A percentile compares a stretch with the other conserved stretches of the same genome.
Evolutionary conservation across 2,797 vertebrate genomes (phyloP).

Genomic region (Eremophila alpestris): DNA sequence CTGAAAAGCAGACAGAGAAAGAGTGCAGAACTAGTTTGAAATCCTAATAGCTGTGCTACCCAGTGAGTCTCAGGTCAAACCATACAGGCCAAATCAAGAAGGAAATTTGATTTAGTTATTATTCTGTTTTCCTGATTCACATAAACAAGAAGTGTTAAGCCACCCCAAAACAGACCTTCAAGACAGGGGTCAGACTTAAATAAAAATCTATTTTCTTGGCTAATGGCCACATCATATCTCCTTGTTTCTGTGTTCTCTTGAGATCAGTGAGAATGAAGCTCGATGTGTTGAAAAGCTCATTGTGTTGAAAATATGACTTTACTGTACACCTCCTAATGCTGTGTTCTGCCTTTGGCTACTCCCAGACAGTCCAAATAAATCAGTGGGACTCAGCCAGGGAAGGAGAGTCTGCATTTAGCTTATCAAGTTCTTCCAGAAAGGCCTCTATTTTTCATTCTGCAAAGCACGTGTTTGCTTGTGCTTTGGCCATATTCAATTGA

Average conservation of each 20-base stretch:
- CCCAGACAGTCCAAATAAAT: background rate
- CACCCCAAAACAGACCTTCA: background rate
- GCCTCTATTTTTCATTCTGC: background rate
- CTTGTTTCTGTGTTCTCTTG: background rate
- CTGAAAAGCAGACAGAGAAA: background rate
- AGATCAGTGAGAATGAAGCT: background rate
- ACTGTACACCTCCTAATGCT: background rate
- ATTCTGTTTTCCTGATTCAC: background rate
- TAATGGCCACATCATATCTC: background rate
- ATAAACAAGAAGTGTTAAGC: background rate
- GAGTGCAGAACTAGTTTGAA: background rate
- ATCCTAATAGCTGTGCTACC: background rate
- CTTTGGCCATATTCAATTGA: accelerated
- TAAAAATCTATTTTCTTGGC: background rate
- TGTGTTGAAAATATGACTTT: background rate
- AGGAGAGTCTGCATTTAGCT: background rate
- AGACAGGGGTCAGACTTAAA: background rate
- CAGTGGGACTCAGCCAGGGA: background rate
- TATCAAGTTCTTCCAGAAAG: background rate
- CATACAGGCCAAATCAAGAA: background rate
- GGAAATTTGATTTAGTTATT: background rate
- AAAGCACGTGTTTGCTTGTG: background rate
- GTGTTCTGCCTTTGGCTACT: background rate
- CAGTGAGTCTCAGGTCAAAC: background rate
- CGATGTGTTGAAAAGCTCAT: background rate